Evolutionary conservation across 2,888 invertebrate genomes (phyloP).

Genomic region (Athalia rosae): DNA sequence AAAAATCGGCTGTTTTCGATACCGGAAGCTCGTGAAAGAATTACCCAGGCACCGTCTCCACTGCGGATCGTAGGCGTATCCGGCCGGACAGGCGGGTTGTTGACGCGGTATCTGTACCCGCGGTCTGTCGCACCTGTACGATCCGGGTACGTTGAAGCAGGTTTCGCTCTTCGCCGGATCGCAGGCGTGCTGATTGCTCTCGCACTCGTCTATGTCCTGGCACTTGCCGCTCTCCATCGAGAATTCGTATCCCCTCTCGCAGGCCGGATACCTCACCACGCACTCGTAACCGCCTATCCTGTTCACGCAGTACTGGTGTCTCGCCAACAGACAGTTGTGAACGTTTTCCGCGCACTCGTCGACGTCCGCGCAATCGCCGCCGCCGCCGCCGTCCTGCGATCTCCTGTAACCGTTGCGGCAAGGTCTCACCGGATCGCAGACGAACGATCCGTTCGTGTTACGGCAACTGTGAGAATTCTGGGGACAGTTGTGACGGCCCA

Average conservation of each 20-base stretch:
- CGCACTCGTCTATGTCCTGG: slow-evolving; percentile 78
- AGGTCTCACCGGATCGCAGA: slow-evolving; percentile 58
- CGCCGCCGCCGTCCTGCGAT: slow-evolving; percentile 75
- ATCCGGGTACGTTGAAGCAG: slow-evolving; percentile 76
- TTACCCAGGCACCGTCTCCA: slow-evolving; percentile 65
- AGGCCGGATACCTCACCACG: slow-evolving; percentile 64
- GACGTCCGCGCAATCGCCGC: slow-evolving; percentile 79
- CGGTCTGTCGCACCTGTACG: slow-evolving; percentile 71
- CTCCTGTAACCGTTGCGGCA: slow-evolving; percentile 62
- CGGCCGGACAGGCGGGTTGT: slow-evolving; percentile 65
- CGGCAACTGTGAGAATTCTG: slow-evolving; percentile 58
- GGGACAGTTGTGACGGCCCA: slow-evolving; percentile 74
- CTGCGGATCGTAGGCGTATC: slow-evolving; percentile 68
- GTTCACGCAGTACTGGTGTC: slow-evolving; percentile 73
- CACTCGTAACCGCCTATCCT: slow-evolving; percentile 74
- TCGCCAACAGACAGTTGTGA: slow-evolving; percentile 65
- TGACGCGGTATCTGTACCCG: slow-evolving; percentile 48
- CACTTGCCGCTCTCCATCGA: slow-evolving; percentile 60
- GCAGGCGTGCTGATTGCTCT: slow-evolving; percentile 69
- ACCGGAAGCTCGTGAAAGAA: not conserved
- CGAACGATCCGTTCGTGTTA: slow-evolving; percentile 65
- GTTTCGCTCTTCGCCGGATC: slow-evolving; percentile 69
- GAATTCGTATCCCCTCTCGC: slow-evolving; percentile 63
- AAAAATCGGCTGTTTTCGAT: too few relatives aligned
- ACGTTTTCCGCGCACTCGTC: slow-evolving; percentile 80